Conservation (phyloP, 2,888 invertebrate genomes). For the Patella caerulea region DNA sequence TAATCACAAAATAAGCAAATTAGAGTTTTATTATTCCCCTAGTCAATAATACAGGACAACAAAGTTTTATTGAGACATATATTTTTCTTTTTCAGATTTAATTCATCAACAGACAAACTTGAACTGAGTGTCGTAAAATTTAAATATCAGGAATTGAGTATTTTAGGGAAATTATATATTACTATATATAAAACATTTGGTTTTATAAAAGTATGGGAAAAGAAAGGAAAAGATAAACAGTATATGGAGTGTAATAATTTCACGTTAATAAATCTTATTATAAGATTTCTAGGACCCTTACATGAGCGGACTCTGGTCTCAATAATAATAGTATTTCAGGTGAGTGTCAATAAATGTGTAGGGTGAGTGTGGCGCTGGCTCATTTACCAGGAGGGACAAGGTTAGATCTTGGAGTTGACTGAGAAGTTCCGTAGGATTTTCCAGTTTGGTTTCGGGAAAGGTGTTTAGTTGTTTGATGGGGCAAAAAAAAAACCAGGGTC, state of each 20-base stretch:
- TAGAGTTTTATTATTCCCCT: too few relatives aligned
- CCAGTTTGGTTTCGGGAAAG: neutral
- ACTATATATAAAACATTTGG: constrained; percentile 70
- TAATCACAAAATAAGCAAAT: too few relatives aligned
- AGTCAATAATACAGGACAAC: too few relatives aligned
- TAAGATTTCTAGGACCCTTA: constrained; percentile 87
- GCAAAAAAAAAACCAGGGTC: too few relatives aligned
- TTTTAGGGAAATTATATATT: constrained; percentile 79
- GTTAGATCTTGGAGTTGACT: neutral
- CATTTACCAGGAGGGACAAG: neutral
- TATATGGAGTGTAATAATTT: constrained; percentile 84
- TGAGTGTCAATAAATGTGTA: constrained; percentile 64
- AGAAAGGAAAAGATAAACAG: constrained; percentile 74
- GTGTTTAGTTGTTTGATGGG: neutral
- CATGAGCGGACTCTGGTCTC: constrained; percentile 87
- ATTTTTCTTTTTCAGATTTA: constrained; percentile 67
- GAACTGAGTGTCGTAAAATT: constrained; percentile 86
- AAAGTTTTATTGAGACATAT: too few relatives aligned
- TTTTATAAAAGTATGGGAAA: constrained; percentile 79
- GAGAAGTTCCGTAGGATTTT: neutral
- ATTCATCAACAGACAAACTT: constrained; percentile 79
- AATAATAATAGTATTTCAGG: constrained; percentile 84
- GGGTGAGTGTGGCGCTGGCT: neutral
- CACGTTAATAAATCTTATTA: constrained; percentile 91
- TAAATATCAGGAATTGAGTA: constrained; percentile 79